Evolutionary conservation across 1,140 invertebrate species (phyloP).

Genomic region (Drosophila hydei): DNA sequence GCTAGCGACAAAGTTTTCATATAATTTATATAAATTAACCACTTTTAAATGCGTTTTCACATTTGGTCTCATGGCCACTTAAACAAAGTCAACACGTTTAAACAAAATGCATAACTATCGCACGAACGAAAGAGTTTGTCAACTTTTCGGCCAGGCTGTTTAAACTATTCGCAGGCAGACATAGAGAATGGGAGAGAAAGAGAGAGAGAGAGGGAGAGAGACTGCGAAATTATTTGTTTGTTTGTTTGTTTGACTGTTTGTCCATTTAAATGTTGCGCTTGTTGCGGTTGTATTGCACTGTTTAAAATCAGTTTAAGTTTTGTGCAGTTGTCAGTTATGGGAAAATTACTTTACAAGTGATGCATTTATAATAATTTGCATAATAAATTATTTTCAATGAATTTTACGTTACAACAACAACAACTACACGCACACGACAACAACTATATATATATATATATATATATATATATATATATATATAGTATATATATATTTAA

Average conservation of each 20-base stretch:
- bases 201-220: constrained; percentile 1
- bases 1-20: constrained; percentile 19
- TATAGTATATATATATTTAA: constrained; percentile 36
- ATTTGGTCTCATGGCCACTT: constrained; percentile 60
- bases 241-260: constrained; percentile 57
- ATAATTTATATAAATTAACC: constrained; percentile 75
- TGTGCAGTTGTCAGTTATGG: constrained; percentile 67
- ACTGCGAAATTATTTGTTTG: constrained; percentile 37
- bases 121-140: constrained; percentile 62
- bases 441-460: constrained; percentile 26
- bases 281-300: constrained; percentile 61
- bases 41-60: constrained; percentile 64
- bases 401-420: constrained; percentile 48
- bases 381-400: constrained; percentile 81
- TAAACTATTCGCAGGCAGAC: constrained; percentile 58
- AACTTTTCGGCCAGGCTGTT: constrained; percentile 70
- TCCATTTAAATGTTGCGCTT: constrained; percentile 50
- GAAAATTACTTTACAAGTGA: constrained; percentile 72
- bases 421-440: constrained; percentile 27
- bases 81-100: constrained; percentile 65
- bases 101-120: constrained; percentile 32
- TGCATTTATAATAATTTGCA: constrained; percentile 79
- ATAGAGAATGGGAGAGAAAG: background rate
- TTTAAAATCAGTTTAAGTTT: constrained; percentile 75
- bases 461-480: constrained; percentile 36